phyloP scores from a whole-genome alignment of 1,140 invertebrate genomes.

The Hermatobates lingyangjiaoensis region DNA sequence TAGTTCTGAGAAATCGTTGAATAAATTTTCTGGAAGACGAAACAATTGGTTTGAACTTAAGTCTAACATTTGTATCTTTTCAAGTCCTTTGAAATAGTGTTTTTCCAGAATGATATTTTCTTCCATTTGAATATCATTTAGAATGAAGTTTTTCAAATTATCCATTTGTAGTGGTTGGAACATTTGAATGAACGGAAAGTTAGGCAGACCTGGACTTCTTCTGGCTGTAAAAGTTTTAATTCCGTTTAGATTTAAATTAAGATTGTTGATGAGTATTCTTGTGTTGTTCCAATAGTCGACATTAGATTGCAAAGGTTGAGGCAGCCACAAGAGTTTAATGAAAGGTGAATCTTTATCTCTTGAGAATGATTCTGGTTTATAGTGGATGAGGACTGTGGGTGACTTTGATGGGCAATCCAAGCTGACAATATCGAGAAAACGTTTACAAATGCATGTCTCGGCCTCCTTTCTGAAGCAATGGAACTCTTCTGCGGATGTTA shows the following conservation, averaged over 20 bases:
- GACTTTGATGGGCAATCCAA: background rate
- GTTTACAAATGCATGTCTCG: background rate
- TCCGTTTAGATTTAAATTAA: background rate
- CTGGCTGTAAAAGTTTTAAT: background rate
- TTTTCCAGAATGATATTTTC: constrained; percentile 27
- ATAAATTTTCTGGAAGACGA: constrained; percentile 34
- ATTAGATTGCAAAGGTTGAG: background rate
- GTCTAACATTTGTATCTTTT: constrained; percentile 26
- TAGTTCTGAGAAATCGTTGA: constrained; percentile 33
- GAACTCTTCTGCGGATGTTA: background rate
- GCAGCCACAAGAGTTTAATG: too few species aligned
- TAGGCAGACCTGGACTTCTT: background rate
- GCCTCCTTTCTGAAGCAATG: background rate
- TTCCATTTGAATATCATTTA: constrained; percentile 24
- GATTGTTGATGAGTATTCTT: background rate
- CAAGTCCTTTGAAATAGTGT: constrained; percentile 30
- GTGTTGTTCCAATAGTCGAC: background rate
- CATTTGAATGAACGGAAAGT: background rate
- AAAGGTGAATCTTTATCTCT: too few species aligned
- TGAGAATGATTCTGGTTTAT: too few species aligned
- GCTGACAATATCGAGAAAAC: background rate
- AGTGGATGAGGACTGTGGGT: background rate
- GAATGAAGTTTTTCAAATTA: background rate
- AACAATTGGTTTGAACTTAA: constrained; percentile 29
- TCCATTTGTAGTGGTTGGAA: background rate